Evolutionary conservation across 2,797 vertebrate genomes (phyloP).

Genomic region (Channallabes apus): DNA sequence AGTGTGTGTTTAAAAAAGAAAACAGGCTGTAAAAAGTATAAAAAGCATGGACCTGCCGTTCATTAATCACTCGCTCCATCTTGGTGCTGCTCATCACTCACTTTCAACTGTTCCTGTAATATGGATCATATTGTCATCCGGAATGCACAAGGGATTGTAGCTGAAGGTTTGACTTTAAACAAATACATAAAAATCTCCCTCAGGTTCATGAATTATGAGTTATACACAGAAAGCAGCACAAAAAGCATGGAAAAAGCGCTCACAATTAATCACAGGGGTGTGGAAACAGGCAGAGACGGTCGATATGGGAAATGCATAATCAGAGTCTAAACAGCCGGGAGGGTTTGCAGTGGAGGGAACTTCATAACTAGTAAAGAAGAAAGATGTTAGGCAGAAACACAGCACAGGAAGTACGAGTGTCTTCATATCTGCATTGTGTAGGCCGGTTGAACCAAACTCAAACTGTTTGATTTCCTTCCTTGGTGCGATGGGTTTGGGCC

Average conservation of each 20-base stretch:
- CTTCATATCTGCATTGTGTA: too few species aligned
- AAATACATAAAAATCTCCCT: not conserved
- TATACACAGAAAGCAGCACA: not conserved
- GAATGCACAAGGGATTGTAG: not conserved
- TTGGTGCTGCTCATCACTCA: constrained; percentile 30
- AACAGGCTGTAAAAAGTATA: not conserved
- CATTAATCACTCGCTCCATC: constrained; percentile 41
- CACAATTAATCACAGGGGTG: not conserved
- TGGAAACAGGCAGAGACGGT: not conserved
- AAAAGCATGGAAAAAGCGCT: too few species aligned
- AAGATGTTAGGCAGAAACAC: not conserved
- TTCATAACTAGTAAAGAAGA: not conserved
- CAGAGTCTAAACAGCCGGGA: not conserved
- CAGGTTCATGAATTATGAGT: not conserved
- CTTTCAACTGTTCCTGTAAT: not conserved
- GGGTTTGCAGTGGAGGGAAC: not conserved
- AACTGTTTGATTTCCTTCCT: too few species aligned
- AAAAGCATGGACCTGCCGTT: not conserved
- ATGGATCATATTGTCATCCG: not conserved
- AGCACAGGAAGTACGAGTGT: not conserved
- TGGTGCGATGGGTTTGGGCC: too few species aligned
- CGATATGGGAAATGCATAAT: not conserved
- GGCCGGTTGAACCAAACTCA: too few species aligned
- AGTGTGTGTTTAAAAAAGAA: not conserved
- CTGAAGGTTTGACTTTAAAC: constrained; percentile 9